Percentiles rank a stretch among this genome's conserved stretches.
Evolutionary conservation across 2,113 vertebrate species (phyloP).

Genomic region (Heptranchias perlo): DNA sequence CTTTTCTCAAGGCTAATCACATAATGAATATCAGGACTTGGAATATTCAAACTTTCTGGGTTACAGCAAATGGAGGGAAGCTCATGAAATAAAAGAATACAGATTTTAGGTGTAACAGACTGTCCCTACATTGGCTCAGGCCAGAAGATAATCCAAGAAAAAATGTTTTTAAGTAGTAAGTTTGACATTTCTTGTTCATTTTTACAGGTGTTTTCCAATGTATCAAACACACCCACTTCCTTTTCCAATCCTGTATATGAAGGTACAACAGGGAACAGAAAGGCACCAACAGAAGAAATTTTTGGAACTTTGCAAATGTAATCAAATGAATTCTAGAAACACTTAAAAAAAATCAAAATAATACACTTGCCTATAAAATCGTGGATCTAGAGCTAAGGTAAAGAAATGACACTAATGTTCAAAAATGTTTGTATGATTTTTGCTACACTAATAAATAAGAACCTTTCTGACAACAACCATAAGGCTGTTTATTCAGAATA

Average conservation of each 20-base stretch:
- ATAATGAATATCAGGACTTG: background rate
- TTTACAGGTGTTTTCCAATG: background rate
- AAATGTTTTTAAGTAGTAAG: background rate
- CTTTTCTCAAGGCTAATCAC: too few species aligned
- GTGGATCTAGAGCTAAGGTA: background rate
- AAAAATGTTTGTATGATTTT: background rate
- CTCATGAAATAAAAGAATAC: background rate
- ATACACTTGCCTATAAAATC: background rate
- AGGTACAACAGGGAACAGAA: background rate
- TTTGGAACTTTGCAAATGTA: background rate
- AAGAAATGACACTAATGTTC: background rate
- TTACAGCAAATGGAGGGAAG: background rate
- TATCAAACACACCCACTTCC: background rate
- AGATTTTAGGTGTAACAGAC: background rate
- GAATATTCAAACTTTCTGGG: background rate
- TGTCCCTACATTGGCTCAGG: background rate
- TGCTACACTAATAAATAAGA: background rate
- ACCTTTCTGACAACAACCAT: background rate
- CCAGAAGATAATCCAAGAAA: background rate
- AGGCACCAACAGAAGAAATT: background rate
- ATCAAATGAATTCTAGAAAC: background rate
- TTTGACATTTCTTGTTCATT: conserved; percentile 11
- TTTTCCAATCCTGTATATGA: conserved; percentile 32
- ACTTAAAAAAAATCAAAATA: background rate
- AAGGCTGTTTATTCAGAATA: background rate